Evolutionary conservation across 2,888 invertebrate species (phyloP).

Genomic region (Dryomyza anilis): DNA sequence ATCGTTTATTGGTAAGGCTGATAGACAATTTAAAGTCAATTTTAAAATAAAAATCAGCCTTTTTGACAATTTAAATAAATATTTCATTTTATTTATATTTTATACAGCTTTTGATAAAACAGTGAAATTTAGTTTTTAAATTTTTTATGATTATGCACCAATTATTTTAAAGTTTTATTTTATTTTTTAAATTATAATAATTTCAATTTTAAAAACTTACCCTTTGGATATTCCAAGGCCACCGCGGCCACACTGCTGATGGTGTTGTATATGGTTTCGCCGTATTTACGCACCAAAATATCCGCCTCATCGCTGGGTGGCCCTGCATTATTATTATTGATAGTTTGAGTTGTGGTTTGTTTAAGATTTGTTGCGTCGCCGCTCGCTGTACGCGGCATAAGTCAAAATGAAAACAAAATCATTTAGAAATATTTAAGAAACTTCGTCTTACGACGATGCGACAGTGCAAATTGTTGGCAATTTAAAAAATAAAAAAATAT

Average conservation of each 20-base stretch:
- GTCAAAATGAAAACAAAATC: neutral
- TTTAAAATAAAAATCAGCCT: too few relatives aligned
- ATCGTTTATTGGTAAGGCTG: too few relatives aligned
- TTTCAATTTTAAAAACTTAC: slow-evolving; percentile 55
- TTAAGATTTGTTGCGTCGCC: slow-evolving; percentile 40
- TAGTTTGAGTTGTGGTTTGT: slow-evolving; percentile 41
- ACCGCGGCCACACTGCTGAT: slow-evolving; percentile 73
- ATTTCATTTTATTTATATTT: too few relatives aligned
- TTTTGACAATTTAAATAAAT: too few relatives aligned
- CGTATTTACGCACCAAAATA: slow-evolving; percentile 68
- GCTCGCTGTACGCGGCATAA: slow-evolving; percentile 41
- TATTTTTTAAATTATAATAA: neutral
- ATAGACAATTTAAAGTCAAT: too few relatives aligned
- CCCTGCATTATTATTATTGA: slow-evolving; percentile 48
- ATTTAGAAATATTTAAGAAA: neutral
- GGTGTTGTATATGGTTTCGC: slow-evolving; percentile 76
- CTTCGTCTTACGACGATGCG: neutral
- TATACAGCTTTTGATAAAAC: too few relatives aligned
- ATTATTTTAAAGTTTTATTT: too few relatives aligned
- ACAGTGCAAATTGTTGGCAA: neutral
- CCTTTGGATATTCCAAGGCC: slow-evolving; percentile 72
- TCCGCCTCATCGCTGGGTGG: slow-evolving; percentile 60
- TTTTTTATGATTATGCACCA: too few relatives aligned
- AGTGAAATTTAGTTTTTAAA: too few relatives aligned
- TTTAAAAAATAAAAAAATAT: slow-evolving; percentile 18